A percentile compares a stretch with the other conserved stretches of the same genome.
Evolutionary conservation across 2,113 vertebrate species (phyloP).

Genomic region (Xenus cinereus): DNA sequence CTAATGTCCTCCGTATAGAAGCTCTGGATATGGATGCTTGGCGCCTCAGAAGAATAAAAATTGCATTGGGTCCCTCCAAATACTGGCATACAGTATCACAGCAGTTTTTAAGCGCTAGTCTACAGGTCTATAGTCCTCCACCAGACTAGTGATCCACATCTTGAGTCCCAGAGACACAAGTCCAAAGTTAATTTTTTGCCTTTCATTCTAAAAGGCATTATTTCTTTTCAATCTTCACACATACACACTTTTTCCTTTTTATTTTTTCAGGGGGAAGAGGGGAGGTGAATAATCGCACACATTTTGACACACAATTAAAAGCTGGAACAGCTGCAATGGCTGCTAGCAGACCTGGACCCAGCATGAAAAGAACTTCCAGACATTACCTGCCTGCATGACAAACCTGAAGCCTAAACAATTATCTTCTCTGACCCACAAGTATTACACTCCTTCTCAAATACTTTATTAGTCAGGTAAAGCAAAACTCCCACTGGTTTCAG

Average conservation of each 20-base stretch:
- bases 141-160: not conserved
- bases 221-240: not conserved
- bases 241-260: rapidly evolving
- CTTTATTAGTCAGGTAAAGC: not conserved
- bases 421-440: not conserved
- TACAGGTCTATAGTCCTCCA: not conserved
- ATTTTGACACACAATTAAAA: not conserved
- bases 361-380: not conserved
- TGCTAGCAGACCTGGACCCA: not conserved
- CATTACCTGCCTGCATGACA: not conserved
- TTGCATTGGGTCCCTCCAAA: not conserved
- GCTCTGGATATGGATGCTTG: not conserved
- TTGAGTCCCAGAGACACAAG: not conserved
- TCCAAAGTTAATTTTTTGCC: not conserved
- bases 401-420: not conserved
- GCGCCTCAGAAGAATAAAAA: not conserved
- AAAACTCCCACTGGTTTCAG: not conserved
- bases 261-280: rapidly evolving
- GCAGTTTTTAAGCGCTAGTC: not conserved
- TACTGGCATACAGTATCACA: not conserved
- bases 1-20: not conserved
- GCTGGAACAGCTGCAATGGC: not conserved
- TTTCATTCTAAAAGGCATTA: not conserved
- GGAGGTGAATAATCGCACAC: not conserved
- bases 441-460: not conserved